These are phyloP conservation scores for Pedionomus torquatus DNA, from an alignment of 2,113 vertebrate genomes.

Conservation along the genomic window DNA sequence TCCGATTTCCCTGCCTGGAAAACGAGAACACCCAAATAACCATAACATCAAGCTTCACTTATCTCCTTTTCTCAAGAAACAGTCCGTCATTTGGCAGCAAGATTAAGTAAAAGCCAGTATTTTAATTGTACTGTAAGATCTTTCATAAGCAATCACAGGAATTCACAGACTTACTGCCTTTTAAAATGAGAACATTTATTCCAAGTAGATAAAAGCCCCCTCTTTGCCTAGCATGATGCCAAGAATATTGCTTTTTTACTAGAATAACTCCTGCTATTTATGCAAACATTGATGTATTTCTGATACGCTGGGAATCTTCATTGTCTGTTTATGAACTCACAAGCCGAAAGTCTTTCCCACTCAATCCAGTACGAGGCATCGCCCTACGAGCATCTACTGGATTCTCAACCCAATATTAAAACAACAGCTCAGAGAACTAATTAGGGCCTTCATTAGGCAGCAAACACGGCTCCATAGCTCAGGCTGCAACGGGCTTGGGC, in stretches of 20 bases:
- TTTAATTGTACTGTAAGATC: neutral
- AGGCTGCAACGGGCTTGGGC: rapidly evolving
- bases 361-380: rapidly evolving
- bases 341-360: neutral
- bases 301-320: neutral
- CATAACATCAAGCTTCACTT: rapidly evolving
- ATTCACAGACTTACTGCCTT: neutral
- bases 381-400: rapidly evolving
- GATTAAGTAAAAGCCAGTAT: neutral
- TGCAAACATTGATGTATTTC: neutral
- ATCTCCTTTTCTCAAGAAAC: neutral
- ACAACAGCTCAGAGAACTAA: neutral
- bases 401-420: neutral
- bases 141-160: neutral
- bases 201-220: neutral
- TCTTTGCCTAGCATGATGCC: neutral
- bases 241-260: neutral
- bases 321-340: neutral
- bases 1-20: neutral
- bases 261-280: neutral
- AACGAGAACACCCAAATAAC: neutral
- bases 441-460: neutral
- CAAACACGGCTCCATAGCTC: neutral
- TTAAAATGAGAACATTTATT: neutral
- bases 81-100: neutral